phyloP scores from a whole-genome alignment of 2,113 vertebrate species.

The Rhinoderma darwinii region DNA sequence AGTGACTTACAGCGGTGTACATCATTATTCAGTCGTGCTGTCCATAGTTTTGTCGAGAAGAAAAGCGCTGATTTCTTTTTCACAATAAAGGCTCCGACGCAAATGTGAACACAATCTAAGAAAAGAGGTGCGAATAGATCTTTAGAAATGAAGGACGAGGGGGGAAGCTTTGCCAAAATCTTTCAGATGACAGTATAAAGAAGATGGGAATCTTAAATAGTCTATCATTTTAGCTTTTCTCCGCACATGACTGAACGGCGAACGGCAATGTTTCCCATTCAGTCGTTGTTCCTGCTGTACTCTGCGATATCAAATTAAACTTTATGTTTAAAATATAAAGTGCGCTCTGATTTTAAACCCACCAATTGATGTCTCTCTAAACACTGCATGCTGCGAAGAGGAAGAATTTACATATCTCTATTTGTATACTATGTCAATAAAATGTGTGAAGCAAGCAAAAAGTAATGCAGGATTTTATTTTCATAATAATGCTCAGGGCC shows the following conservation, averaged over 20 bases:
- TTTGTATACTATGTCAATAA: constrained; percentile 59
- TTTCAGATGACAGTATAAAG: constrained; percentile 1
- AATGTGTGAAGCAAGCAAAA: constrained; percentile 61
- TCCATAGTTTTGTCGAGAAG: too few species aligned
- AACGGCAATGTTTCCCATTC: background rate
- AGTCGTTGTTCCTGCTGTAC: background rate
- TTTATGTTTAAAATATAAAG: constrained; percentile 54
- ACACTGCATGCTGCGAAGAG: constrained; percentile 53
- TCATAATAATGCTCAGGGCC: constrained; percentile 64
- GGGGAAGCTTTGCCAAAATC: background rate
- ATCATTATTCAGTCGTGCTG: too few species aligned
- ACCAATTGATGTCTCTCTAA: constrained; percentile 63
- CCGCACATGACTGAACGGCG: constrained; percentile 15
- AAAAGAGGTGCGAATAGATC: background rate
- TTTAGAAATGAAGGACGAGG: background rate
- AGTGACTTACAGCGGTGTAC: too few species aligned
- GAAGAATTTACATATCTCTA: constrained; percentile 54
- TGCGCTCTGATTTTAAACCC: constrained; percentile 63
- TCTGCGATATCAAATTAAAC: constrained; percentile 61
- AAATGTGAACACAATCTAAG: too few species aligned
- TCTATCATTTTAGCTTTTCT: constrained; percentile 37
- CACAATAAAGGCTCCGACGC: too few species aligned
- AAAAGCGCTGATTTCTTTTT: too few species aligned
- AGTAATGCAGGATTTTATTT: constrained; percentile 63
- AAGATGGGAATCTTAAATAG: constrained; percentile 40